Conservation (phyloP, 2,113 vertebrate species). For the Mastomys coucha region DNA sequence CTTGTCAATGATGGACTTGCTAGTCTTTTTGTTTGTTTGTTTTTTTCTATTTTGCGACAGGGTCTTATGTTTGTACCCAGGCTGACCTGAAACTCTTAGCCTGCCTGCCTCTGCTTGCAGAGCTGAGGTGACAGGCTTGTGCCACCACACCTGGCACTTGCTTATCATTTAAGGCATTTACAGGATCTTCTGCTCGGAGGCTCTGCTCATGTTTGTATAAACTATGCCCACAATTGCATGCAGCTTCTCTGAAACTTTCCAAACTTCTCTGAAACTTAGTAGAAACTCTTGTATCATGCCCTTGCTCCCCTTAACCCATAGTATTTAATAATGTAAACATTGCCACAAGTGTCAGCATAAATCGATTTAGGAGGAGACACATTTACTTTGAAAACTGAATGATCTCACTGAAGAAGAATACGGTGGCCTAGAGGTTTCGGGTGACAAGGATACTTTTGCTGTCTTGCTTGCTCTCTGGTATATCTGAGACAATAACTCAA, state of each 20-base stretch:
- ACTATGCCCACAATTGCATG: background rate
- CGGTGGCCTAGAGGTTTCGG: too few relatives aligned
- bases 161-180: background rate
- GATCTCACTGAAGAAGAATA: background rate
- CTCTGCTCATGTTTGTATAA: background rate
- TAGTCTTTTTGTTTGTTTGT: background rate
- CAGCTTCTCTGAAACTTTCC: background rate
- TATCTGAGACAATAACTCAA: background rate
- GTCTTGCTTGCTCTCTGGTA: background rate
- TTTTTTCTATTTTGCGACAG: background rate
- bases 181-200: background rate
- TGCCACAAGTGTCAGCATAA: background rate
- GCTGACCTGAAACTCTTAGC: background rate
- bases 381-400: background rate
- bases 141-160: background rate
- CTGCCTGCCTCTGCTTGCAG: background rate
- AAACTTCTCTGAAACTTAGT: background rate
- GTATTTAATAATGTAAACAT: background rate
- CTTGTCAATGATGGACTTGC: background rate
- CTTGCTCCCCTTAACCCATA: background rate
- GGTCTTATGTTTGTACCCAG: background rate
- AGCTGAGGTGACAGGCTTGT: background rate
- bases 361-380: background rate
- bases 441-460: background rate
- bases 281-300: background rate